Conservation (phyloP, 2,888 invertebrate genomes). For the Ochlodes sylvanus region DNA sequence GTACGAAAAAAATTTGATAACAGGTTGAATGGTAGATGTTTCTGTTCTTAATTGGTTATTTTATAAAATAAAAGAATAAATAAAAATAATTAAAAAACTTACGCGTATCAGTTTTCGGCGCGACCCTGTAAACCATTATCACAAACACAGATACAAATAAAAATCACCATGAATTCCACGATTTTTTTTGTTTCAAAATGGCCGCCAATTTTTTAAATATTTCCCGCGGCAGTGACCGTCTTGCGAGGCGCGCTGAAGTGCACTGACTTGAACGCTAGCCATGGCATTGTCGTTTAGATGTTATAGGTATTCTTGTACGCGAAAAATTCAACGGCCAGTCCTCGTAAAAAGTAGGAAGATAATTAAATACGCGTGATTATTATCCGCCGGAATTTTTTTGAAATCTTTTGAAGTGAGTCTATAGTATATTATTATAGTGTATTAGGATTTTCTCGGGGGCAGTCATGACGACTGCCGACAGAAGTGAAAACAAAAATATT, state of each 20-base stretch:
- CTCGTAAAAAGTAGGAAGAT: conserved; percentile 5
- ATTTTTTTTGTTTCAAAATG: conserved; percentile 27
- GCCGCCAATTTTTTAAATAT: conserved; percentile 34
- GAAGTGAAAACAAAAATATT: no score
- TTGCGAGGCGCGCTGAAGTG: conserved; percentile 37
- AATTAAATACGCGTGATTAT: conserved; percentile 12
- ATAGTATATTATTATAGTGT: no score
- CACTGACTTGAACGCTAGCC: conserved; percentile 41
- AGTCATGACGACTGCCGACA: no score
- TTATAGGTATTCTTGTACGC: conserved; percentile 16
- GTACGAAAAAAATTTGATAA: no score
- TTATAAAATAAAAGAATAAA: no score
- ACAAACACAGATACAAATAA: conserved; percentile 43
- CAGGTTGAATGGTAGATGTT: no score
- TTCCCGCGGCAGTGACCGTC: conserved; percentile 37
- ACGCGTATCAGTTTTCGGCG: conserved; percentile 63
- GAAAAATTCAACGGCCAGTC: conserved; percentile 23
- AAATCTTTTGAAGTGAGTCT: not conserved
- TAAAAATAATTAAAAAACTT: conserved; percentile 41
- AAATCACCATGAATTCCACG: conserved; percentile 40
- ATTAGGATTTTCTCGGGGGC: no score
- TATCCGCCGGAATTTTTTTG: conserved; percentile 2
- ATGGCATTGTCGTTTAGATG: conserved; percentile 40
- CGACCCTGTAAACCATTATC: conserved; percentile 72
- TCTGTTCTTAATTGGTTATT: no score